These are phyloP conservation scores for Oscheius sp. DNA, from an alignment of 2,888 invertebrate species.

Conservation along the genomic window DNA sequence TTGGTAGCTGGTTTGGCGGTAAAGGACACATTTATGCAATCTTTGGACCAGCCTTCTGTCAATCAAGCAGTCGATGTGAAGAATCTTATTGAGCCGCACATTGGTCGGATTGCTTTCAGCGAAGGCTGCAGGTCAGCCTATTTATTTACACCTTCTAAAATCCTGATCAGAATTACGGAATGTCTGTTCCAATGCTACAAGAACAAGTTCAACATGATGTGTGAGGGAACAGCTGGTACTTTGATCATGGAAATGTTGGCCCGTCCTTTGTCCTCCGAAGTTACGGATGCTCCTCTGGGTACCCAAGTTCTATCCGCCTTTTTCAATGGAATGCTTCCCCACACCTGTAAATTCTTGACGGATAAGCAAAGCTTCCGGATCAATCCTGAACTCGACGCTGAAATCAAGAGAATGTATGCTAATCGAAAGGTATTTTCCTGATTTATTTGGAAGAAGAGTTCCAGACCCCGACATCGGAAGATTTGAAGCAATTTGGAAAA, in stretches of 20 bases:
- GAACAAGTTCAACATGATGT: conserved; percentile 35
- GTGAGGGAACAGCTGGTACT: conserved; percentile 37
- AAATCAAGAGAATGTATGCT: conserved; percentile 32
- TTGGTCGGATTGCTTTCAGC: conserved; percentile 22
- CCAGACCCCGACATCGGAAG: too few species aligned
- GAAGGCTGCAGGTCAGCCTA: conserved; percentile 31
- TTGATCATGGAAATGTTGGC: conserved; percentile 29
- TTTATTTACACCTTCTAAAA: neutral
- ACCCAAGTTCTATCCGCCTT: conserved; percentile 11
- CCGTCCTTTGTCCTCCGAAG: conserved; percentile 9
- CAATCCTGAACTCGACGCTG: conserved; percentile 19
- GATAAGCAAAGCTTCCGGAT: conserved; percentile 10
- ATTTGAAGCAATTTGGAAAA: too few species aligned
- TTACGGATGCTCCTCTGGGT: neutral
- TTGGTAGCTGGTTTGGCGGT: conserved; percentile 29
- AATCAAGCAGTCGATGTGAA: neutral
- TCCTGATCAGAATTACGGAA: conserved; percentile 18
- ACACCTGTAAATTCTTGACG: conserved; percentile 8
- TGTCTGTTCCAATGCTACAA: conserved; percentile 36
- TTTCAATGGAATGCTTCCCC: conserved; percentile 25
- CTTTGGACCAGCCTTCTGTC: conserved; percentile 9
- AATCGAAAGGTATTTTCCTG: neutral
- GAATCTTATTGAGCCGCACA: conserved; percentile 34
- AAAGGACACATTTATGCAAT: conserved; percentile 30
- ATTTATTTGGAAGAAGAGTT: too few species aligned